Evolutionary conservation across 2,888 invertebrate species (phyloP), one percentile per base, ranked within the genome.

Genomic region (Palloptera scutellata): DNA sequence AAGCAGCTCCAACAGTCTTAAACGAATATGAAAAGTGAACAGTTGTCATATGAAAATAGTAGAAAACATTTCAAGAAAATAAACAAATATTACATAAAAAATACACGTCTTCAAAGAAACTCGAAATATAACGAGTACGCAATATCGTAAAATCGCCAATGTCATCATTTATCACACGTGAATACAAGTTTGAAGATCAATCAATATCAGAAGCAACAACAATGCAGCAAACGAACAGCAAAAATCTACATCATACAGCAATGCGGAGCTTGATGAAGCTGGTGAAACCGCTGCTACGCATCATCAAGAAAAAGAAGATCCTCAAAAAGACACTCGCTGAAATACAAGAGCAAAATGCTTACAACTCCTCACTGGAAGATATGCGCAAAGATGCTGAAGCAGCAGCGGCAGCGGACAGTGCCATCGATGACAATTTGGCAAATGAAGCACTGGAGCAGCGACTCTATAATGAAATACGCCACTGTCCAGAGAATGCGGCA

Each of bases 401-500:
- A 17, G 70, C 78, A 40, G 30, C 30, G 6, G 30, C 30, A 6
- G 30, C 30, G 6, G 57, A 72, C 48, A 74, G 71, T 45, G 83
- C 83, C 42, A 77, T 72, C 72, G 78, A 79, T 68, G 84, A 84
- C 67, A 83, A 83, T 72, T 69, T 72, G 70, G 89, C 89, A 81
- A 94, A 94, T 86, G 94, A 94, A 84, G 88, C 91, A 61, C 83
- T 95, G 79, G 94, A 94, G 81, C 90, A 91, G 80, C 89, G 91
- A 73, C 88, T 94, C 70, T 88, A 90, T 78, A 89, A 89, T 68
- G 92, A 92, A 74, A 88, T 92, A 78, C 88, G 89, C 76, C 84
- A 87, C 66, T 91, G 91, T 79, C 87, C 89, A 19, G 88, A 89
- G 70, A 88, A 91, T 19, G 92, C 91, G 45, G 90, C 92, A 84